A percentile compares a stretch with the other conserved stretches of the same genome.
These are phyloP conservation scores for Bombus terrestris DNA, from an alignment of 1,140 invertebrate species.

Conservation along the genomic window DNA sequence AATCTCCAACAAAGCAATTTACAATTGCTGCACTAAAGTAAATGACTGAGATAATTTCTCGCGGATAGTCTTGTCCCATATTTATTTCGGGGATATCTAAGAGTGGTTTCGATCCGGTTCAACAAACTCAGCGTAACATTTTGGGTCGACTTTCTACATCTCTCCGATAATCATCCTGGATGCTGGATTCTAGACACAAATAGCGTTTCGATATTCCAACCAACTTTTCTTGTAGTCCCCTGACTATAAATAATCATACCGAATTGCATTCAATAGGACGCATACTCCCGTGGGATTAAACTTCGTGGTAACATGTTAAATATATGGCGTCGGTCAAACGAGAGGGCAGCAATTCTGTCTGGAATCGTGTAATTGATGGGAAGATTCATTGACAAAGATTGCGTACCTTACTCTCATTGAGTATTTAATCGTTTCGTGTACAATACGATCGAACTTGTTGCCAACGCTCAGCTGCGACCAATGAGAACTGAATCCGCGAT, in stretches of 20 bases:
- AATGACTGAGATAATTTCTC: background rate
- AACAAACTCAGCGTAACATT: background rate
- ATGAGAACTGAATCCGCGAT: background rate
- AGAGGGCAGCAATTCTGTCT: background rate
- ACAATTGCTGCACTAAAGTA: background rate
- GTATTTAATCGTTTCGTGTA: too few species aligned
- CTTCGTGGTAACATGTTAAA: background rate
- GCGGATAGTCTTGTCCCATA: background rate
- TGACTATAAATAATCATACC: constrained; percentile 19
- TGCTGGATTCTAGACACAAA: background rate
- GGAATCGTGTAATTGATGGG: background rate
- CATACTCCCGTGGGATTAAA: constrained; percentile 3
- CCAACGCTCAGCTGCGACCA: background rate
- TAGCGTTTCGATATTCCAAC: constrained; percentile 11
- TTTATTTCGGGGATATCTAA: constrained; percentile 14
- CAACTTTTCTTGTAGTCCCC: background rate
- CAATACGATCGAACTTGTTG: background rate
- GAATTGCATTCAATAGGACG: background rate
- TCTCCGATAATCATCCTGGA: constrained; percentile 19
- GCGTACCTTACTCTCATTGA: background rate
- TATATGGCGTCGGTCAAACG: background rate
- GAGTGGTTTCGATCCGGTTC: background rate
- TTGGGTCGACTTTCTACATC: constrained; percentile 1
- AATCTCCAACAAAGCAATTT: background rate
- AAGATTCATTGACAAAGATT: background rate